Base-by-base conservation (phyloP, 1,140 invertebrate genomes). In the Drosophila melanica region DNA sequence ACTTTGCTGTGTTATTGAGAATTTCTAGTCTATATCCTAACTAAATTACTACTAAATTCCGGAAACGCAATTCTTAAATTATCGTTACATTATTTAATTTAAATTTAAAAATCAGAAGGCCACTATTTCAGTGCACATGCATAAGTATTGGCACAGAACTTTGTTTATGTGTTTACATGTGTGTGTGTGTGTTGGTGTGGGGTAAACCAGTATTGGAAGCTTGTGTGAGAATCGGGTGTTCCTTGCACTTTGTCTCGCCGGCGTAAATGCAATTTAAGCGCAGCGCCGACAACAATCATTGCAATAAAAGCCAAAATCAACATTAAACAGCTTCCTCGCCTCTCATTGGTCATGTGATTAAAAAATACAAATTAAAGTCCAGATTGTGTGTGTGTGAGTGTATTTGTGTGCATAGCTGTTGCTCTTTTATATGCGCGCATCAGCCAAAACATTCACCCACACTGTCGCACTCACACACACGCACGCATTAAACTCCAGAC, bases 191-290 rank as follows among this genome's bases (percentile, higher is more conserved):
- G 48, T 47, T 20, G 18, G 16, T 48, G 23, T 64, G 6, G 20
- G 7, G 4, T 37, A 33, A 42, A 37, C 55, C 27, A 11, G n/a
- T 58, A 30, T 45, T 18, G 41, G 9, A 30, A 20, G 14, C 10
- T 41, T 41, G 14, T 42, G 48, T 39, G 59, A 33, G 51, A 16
- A n/a, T 62, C 14, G 41, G 11, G 39, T 39, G 37, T 41, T 39
- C 65, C 45, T 39, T 59, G 58, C 58, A 60, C 51, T 62, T 60
- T 69, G 30, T 57, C 44, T 62, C 12, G 35, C 30, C 65, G 55
- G 59, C 50, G 59, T 33, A 20, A 66, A 68, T 68, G 70, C 74
- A 76, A 76, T 73, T 76, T 42, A 72, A 72, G 53, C 45, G 45
- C 60, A 66, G 18, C 37, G 30, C 48, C 54, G 27, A 51, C 62